Conservation (phyloP, 2,113 vertebrate species). For the Hucho hucho region DNA sequence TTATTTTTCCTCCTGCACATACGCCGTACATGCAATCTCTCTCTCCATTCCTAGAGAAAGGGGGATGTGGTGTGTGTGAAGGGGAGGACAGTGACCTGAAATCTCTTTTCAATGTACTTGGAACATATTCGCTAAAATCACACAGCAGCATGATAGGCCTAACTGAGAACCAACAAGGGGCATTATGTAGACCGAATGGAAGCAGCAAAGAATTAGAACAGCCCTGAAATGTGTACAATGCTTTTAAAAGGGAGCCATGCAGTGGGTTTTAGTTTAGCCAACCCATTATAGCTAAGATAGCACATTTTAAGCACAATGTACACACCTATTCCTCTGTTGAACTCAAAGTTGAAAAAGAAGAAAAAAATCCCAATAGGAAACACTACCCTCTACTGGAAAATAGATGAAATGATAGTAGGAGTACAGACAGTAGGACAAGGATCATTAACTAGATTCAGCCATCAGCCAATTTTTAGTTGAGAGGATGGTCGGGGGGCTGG, state of each 20-base stretch:
- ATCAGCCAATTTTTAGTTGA: no score
- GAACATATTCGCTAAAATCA: background rate
- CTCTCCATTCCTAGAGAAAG: slow-evolving; percentile 14
- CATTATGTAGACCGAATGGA: background rate
- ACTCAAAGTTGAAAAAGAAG: slow-evolving; percentile 21
- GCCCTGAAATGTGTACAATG: background rate
- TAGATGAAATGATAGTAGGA: background rate
- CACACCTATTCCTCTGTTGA: no score
- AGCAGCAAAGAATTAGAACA: background rate
- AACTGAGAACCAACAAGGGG: background rate
- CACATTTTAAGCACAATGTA: no score
- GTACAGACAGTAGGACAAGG: background rate
- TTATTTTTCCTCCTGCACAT: slow-evolving; percentile 54
- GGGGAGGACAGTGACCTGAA: slow-evolving; percentile 52
- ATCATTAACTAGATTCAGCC: no score
- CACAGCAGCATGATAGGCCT: background rate
- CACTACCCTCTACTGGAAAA: slow-evolving; percentile 56
- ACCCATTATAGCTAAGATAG: background rate
- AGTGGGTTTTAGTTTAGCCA: background rate
- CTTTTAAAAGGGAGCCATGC: background rate
- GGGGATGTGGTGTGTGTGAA: slow-evolving; percentile 31
- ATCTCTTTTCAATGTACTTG: slow-evolving; percentile 48
- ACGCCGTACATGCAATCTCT: slow-evolving; percentile 37
- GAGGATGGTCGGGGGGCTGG: no score
- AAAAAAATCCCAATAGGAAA: slow-evolving; percentile 8